Evolutionary conservation across 2,797 vertebrate genomes (phyloP), one percentile per base, ranked within the genome.

Genomic region (Rhodeus uyekii): DNA sequence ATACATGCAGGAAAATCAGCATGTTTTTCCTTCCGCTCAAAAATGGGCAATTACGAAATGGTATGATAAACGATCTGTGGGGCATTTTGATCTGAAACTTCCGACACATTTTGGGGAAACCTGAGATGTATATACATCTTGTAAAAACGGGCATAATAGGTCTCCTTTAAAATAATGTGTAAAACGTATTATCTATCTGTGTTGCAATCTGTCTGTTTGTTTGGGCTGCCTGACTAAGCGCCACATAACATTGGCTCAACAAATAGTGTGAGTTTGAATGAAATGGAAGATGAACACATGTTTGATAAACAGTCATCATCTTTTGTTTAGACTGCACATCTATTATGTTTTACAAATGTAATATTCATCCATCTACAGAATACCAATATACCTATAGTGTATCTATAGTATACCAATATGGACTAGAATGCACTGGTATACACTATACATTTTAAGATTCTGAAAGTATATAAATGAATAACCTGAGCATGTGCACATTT

Each of bases 101-200:
- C 39, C 10, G 10, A 42, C 10, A 42, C 10, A 42, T 42, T 12
- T 12, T 42, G 39, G 10, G 3, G 12, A 42, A 2, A 42, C 13
- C 10, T 42, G 10, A 42, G 39, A 42, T 12, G 0, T 42, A 42
- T 42, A 42, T 42, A 42, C 10, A 42, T 13, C 10, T 13, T 42
- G 39, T 42, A 42, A 42, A 42, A 42, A 42, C 2, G 39, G 39
- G 39, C 39, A 42, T 12, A 42, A 42, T 42, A 12, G 39, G 10
- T 13, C 39, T 1, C 39, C 50, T 53, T n/a, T 53, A 38, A 34
- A 73, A 24, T 8, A 74, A 55, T 55, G 34, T 58, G 72, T 27
- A 55, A 50, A 74, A 58, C 22, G 24, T 50, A 38, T 55, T 18
- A 27, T 67, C 22, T 87, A 87, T 88, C 90, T 91, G 72, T 58